Percentiles rank a stretch among this genome's conserved stretches.
Evolutionary conservation across 2,797 vertebrate genomes (phyloP).

Genomic region (Miopithecus talapoin): DNA sequence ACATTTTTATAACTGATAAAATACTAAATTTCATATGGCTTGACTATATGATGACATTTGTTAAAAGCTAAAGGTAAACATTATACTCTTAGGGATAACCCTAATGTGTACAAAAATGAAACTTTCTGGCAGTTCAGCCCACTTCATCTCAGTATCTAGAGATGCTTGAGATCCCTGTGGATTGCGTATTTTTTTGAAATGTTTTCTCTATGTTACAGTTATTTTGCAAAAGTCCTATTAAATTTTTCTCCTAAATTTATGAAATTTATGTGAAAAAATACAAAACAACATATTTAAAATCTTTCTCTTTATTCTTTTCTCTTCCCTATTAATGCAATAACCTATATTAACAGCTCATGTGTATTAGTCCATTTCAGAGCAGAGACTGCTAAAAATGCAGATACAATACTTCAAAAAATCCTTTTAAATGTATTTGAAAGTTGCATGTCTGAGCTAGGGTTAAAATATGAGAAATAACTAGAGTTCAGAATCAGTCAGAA

Average conservation of each 20-base stretch:
- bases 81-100: not conserved
- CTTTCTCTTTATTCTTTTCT: not conserved
- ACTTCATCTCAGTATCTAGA: not conserved
- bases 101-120: not conserved
- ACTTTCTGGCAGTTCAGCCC: not conserved
- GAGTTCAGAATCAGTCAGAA: not conserved
- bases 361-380: not conserved
- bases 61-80: constrained; percentile 55
- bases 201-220: not conserved
- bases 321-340: not conserved
- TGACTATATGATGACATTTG: constrained; percentile 30
- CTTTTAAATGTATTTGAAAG: not conserved
- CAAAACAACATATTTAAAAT: not conserved
- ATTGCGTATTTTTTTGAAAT: not conserved
- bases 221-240: constrained; percentile 40
- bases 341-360: not conserved
- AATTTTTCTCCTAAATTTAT: not conserved
- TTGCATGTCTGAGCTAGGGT: not conserved
- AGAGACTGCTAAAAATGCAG: not conserved
- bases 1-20: constrained; percentile 55
- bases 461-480: not conserved
- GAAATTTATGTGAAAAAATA: not conserved
- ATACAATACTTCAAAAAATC: not conserved
- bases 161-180: not conserved
- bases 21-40: constrained; percentile 33